Base-by-base conservation (phyloP, 2,113 vertebrate genomes). In the Camelus dromedarius region DNA sequence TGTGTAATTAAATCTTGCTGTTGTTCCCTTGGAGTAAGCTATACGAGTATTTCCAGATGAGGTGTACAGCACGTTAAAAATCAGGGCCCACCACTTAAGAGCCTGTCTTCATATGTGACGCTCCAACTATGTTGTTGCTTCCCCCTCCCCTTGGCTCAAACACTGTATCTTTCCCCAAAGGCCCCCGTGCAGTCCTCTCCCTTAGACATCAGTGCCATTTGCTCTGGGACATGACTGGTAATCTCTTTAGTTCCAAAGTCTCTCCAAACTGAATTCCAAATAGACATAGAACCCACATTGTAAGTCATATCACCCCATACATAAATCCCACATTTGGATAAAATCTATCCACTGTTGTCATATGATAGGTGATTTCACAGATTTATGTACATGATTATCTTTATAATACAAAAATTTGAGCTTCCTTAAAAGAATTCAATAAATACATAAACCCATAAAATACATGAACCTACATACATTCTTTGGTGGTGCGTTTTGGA, bases 301-400 rank as follows among this genome's bases (percentile, higher is more conserved):
- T 66, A 95, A 85, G 18, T 42, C 12, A 12, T 46, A n/a, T 52
- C 35, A 73, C 4, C 24, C 12, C 35, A 96, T 9, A 66, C 5
- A 2, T 54, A 58, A 62, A 60, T 52, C 11, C 46, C 38, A 48
- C 5, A 35, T 77, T 85, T 72, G 22, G 11, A 80, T 69, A 87
- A 87, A 87, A 83, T n/a, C n/a, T 28, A 90, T 58, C 19, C 2
- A n/a, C 13, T 22, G 26, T 91, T 96, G 90, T 94, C 28, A 56
- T 12, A 18, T 50, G 70, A 35, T 38, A 83, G 2, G 8, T 46
- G 12, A n/a, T 64, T 20, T 24, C 62, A 70, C 1, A 91, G 30
- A 81, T 76, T 70, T 26, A 73, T 69, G 46, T 77, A 24, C 6
- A 32, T 77, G 26, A 93, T 32, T 77, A n/a, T 38, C 12, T 84